Percentiles rank a stretch among this genome's conserved stretches.
phyloP scores from a whole-genome alignment of 1,140 invertebrate species.

The Macrotrachela quadricornifera region DNA sequence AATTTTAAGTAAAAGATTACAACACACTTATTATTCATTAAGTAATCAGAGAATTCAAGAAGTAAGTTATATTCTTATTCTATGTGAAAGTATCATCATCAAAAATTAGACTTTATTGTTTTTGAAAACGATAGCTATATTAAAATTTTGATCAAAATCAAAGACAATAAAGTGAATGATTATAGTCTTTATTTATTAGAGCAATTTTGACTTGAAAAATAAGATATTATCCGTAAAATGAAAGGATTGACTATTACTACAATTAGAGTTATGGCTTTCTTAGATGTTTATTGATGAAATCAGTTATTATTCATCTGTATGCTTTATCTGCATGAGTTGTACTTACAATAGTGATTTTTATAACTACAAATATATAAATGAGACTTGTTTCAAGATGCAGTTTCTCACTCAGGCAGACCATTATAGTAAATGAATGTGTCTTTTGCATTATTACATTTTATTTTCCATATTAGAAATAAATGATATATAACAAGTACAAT shows the following conservation, averaged over 20 bases:
- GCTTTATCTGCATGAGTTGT: too few species aligned
- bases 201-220: conserved; percentile 83
- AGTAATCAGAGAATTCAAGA: conserved; percentile 90
- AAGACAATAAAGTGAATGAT: conserved; percentile 92
- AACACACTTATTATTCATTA: conserved; percentile 98
- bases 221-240: conserved; percentile 89
- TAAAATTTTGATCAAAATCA: conserved; percentile 96
- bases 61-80: conserved; percentile 54
- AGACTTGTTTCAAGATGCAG: too few species aligned
- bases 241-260: conserved; percentile 45
- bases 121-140: conserved; percentile 64
- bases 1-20: conserved; percentile 93
- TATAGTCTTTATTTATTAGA: conserved; percentile 93
- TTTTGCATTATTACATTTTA: too few species aligned
- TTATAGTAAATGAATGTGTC: too few species aligned
- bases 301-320: too few species aligned
- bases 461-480: too few species aligned
- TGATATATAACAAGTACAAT: too few species aligned
- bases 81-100: background rate
- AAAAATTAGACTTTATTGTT: conserved; percentile 2
- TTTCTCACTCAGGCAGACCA: too few species aligned
- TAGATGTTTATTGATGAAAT: too few species aligned
- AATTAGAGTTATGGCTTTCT: too few species aligned
- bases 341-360: too few species aligned
- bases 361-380: too few species aligned